Conservation (phyloP, 2,888 invertebrate genomes). For the Platerodrilus igneus region DNA sequence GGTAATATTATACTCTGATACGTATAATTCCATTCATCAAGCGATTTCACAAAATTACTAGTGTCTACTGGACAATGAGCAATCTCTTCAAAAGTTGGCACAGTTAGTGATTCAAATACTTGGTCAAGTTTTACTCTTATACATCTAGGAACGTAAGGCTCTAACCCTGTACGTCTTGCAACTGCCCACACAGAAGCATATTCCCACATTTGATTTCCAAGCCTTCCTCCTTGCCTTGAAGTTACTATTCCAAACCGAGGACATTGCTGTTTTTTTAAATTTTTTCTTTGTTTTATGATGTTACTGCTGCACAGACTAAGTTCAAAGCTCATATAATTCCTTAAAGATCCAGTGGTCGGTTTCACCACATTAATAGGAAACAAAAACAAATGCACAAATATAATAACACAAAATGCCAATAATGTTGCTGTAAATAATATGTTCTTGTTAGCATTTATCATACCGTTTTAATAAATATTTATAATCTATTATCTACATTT, state of each 20-base stretch:
- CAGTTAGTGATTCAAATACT: constrained; percentile 53
- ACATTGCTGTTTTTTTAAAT: constrained; percentile 42
- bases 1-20: constrained; percentile 56
- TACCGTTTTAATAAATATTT: constrained; percentile 35
- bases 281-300: constrained; percentile 40
- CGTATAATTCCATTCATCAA: constrained; percentile 54
- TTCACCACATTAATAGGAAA: constrained; percentile 53
- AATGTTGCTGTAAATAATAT: constrained; percentile 56
- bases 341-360: constrained; percentile 44
- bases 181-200: constrained; percentile 52
- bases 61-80: constrained; percentile 52
- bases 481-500: too few species aligned
- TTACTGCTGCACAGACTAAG: constrained; percentile 53
- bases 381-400: constrained; percentile 56
- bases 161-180: constrained; percentile 48
- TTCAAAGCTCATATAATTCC: constrained; percentile 52
- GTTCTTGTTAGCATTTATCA: constrained; percentile 56
- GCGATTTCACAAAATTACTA: constrained; percentile 49
- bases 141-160: constrained; percentile 50
- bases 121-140: constrained; percentile 52
- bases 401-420: constrained; percentile 55
- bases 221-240: constrained; percentile 46
- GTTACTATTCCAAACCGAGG: constrained; percentile 50
- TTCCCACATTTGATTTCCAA: constrained; percentile 53
- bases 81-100: constrained; percentile 54